Evolutionary conservation across 35 echinoderm and acorn worm genomes (phyloP), one percentile per base, ranked within the genome.

Genomic region (Ptychodera flava): DNA sequence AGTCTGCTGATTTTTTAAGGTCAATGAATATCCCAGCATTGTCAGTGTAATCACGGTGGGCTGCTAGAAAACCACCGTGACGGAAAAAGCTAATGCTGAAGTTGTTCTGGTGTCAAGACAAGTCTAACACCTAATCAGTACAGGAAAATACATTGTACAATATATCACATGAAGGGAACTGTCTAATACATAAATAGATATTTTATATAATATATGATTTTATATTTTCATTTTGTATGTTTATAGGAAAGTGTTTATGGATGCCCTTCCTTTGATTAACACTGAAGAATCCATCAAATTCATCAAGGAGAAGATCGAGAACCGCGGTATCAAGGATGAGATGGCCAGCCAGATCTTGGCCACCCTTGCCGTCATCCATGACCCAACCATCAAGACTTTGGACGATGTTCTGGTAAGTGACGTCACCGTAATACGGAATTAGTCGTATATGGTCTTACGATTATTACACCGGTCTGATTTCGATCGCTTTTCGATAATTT

Each of bases 241-340:
- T 64, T 31, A 53, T 27, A 92, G 91, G 91, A 83, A 88, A 76
- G 52, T 92, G 36, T 36, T 92, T 2, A 82, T 80, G 87, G 91
- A 92, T 82, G 77, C 81, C 76, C 76, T 92, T 15, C 77, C 87
- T 2, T 82, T 79, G 22, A 36, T 89, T 31, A 87, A 83, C 31
- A 89, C 87, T 14, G 81, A 80, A 29, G 81, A 89, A 22, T 85
- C 86, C 1, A 87, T 92, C 31, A 87, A 81, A 77, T 38, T 92
- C 0, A 34, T 92, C 53, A 92, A 34, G n/a, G n/a, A 85, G 12
- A 45, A 80, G 79, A 45, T 89, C 1, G 6, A 28, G 12, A 32
- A 35, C 28, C 28, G 36, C 22, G 78, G 81, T 1, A 80, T 92
- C 6, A 32, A 16, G 29, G 78, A 78, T 32, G 81, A 92, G 31